These are phyloP conservation scores for Orientallactaga bullata DNA, from an alignment of 2,113 vertebrate genomes.

Conservation along the genomic window DNA sequence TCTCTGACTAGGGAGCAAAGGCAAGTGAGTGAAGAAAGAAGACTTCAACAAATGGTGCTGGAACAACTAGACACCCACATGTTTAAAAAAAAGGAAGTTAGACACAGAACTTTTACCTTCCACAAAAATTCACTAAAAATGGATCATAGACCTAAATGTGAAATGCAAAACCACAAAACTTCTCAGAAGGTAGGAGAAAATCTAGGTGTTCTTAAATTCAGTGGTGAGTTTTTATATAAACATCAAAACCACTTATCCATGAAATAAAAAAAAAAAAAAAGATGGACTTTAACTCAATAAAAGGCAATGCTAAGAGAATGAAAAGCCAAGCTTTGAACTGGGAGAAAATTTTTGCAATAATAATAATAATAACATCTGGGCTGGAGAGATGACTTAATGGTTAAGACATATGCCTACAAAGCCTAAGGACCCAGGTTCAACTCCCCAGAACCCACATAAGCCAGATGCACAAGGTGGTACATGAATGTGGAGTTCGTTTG, in stretches of 20 bases:
- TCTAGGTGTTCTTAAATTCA: background rate
- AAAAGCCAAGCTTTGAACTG: slow-evolving; percentile 21
- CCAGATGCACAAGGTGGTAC: no score
- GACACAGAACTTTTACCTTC: slow-evolving; percentile 18
- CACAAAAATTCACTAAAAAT: slow-evolving; percentile 41
- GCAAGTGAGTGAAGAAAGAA: background rate
- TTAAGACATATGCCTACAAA: no score
- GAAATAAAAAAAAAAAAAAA: background rate
- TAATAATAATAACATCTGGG: background rate
- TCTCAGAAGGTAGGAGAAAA: slow-evolving; percentile 3
- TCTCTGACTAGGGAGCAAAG: slow-evolving; percentile 42
- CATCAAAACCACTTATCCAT: background rate
- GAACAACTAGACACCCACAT: background rate
- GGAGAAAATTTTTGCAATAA: slow-evolving; percentile 27
- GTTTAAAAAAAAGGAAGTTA: background rate
- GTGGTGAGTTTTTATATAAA: slow-evolving; percentile 23
- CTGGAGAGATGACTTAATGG: no score
- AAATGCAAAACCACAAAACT: slow-evolving; percentile 17
- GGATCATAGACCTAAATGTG: background rate
- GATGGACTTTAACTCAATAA: background rate
- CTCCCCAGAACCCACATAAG: no score
- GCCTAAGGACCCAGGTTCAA: no score
- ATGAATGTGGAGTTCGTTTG: no score
- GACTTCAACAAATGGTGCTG: slow-evolving; percentile 23
- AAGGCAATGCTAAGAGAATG: background rate